Base-by-base conservation (phyloP, 2,113 vertebrate genomes). In the Marmota monax region DNA sequence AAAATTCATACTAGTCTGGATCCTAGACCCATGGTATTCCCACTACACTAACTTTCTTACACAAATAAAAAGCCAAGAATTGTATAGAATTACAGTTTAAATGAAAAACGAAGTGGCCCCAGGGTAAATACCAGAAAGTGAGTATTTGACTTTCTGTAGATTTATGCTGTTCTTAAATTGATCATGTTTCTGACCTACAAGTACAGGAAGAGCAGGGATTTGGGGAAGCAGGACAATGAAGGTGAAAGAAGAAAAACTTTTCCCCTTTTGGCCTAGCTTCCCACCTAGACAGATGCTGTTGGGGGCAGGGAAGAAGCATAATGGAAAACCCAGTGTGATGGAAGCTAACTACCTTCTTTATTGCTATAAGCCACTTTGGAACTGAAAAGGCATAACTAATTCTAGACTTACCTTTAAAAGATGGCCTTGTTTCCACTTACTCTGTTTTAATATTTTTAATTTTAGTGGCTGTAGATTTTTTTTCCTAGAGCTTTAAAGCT, bases 361-460 rank as follows among this genome's bases (percentile, higher is more conserved):
- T 85, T 53, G 32, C 34, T 63, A 76, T 22, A 61, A 70, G 76
- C 14, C 67, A 58, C 20, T 39, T 65, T 23, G 79, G 51, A 56
- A 83, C 27, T 61, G n/a, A 78, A n/a, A 73, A 79, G 5, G 25
- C 16, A 5, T 72, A 17, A 34, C 39, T 32, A 53, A 94, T 58
- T 72, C 32, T 73, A 67, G 14, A 20, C 7, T n/a, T 5, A 32
- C 37, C 34, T 58, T 17, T 67, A 48, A 79, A 84, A 85, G 25
- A 37, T 27, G 37, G 32, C 12, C 22, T 88, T 84, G 51, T 92
- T 93, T 96, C 65, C 67, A 45, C 12, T 92, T 95, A 70, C 16
- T 77, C 27, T 78, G 16, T 72, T 80, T 93, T 76, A 78, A 84
- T 45, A 4, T 53, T 85, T 73, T 77, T 72, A 67, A 37, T 87